Percentiles rank a stretch among this genome's conserved stretches.
phyloP scores from a whole-genome alignment of 2,113 vertebrate genomes.

The Sialia sialis region DNA sequence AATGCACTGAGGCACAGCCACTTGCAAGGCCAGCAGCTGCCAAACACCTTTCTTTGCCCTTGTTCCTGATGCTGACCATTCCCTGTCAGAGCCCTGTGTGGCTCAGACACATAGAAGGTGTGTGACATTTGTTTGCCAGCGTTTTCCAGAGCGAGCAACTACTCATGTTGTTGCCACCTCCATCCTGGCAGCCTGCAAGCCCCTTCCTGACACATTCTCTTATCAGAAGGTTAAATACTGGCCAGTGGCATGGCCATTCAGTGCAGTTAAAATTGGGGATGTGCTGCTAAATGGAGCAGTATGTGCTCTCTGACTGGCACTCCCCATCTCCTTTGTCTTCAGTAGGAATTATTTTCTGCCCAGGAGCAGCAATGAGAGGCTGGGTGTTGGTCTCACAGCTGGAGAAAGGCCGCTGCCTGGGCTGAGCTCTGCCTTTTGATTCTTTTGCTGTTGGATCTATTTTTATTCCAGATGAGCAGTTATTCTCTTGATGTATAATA shows the following conservation, averaged over 20 bases:
- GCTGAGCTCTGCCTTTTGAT: not conserved
- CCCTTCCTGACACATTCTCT: not conserved
- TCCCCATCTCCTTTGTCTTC: not conserved
- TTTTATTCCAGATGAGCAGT: not conserved
- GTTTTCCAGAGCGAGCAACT: not conserved
- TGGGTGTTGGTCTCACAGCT: not conserved
- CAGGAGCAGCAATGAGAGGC: not conserved
- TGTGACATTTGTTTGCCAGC: not conserved
- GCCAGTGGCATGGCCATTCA: not conserved
- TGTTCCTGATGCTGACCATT: not conserved
- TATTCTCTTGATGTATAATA: constrained; percentile 2
- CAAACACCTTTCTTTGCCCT: not conserved
- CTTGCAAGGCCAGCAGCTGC: not conserved
- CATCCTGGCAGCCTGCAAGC: not conserved
- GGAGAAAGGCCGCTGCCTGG: accelerated
- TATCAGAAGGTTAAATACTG: not conserved
- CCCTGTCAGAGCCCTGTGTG: accelerated
- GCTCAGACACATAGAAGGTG: not conserved
- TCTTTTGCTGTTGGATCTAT: not conserved
- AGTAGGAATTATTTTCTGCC: not conserved
- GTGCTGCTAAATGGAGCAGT: not conserved
- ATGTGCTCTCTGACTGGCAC: not conserved
- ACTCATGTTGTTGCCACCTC: accelerated
- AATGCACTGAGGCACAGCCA: not conserved
- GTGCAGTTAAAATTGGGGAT: not conserved